Evolutionary conservation across 2,888 invertebrate species (phyloP), one percentile per base, ranked within the genome.

Genomic region (Lasioglossum villosulum): DNA sequence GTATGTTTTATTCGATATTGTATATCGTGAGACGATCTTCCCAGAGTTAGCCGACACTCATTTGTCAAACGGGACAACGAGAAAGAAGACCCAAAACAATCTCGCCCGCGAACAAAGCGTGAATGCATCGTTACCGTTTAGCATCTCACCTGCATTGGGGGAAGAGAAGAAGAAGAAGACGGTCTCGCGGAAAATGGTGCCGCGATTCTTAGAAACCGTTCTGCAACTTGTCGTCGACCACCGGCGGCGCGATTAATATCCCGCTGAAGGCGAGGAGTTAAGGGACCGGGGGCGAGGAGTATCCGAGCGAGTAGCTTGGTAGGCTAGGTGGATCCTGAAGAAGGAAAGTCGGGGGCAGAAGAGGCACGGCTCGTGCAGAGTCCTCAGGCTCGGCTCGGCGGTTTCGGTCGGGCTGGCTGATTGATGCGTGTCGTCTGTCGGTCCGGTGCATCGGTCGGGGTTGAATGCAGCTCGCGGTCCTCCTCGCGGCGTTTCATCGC

Each of bases 351-450:
- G 76, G 78, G 80, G 70, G 59, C 63, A 78, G 80, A 79, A 75
- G 48, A 75, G 88, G 82, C 75, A 30, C 63, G 63, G 16, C 30
- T 63, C 66, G 30, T 83, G 79, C 90, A 86, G 88, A 88, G 1
- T 8, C 48, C 45, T 27, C 34, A 1, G 27, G 0, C 39, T 10
- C 19, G 30, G 0, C 39, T 5, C n/a, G 30, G 52, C 8, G 56
- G 82, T 70, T 85, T 85, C 84, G 80, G 81, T 83, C 81, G 78
- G 27, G 84, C 78, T 80, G 85, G 77, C 92, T 94, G 94, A 94
- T 94, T 92, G 94, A 94, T 94, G 94, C 90, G 88, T 92, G 92
- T 93, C 93, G 93, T 92, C 91, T 83, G 92, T 78, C 82, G 88
- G 86, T 82, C 45, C 63, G 63, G 63, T 45, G 79, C 76, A 52